Percentiles rank a stretch among this genome's conserved stretches.
Conservation (phyloP, 2,113 vertebrate genomes). For the Danionella cerebrum region DNA sequence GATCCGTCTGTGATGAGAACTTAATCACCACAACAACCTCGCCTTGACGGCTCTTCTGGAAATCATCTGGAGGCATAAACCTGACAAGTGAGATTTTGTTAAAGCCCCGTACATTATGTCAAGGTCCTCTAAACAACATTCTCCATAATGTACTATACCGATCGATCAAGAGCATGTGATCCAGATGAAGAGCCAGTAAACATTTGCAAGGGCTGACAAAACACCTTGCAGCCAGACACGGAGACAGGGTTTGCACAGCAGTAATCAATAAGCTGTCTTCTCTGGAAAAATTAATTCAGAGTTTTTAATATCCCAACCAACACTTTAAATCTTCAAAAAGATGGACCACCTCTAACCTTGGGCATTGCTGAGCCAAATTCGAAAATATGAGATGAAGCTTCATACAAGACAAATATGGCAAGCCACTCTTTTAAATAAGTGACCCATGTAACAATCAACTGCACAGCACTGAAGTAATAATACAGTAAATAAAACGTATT, state of each 20-base stretch:
- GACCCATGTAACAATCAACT: neutral
- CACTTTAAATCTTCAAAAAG: neutral
- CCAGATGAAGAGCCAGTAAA: neutral
- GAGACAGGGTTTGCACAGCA: neutral
- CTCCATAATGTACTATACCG: neutral
- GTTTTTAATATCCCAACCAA: conserved; percentile 7
- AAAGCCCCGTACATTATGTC: neutral
- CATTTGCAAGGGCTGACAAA: neutral
- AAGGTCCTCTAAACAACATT: conserved; percentile 10
- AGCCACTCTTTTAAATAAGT: neutral
- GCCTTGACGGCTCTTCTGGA: neutral
- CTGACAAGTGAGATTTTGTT: conserved; percentile 1
- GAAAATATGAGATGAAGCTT: neutral
- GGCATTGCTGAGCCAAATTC: neutral
- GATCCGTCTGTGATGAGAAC: neutral
- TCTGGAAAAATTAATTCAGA: neutral
- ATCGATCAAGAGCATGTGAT: conserved; percentile 8
- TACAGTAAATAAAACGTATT: too few relatives aligned
- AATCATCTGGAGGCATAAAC: neutral
- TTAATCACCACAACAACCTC: neutral
- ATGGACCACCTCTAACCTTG: neutral
- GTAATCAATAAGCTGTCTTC: neutral
- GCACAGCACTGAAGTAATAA: neutral
- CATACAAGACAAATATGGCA: neutral
- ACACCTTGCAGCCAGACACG: neutral